phyloP scores from a whole-genome alignment of 2,113 vertebrate genomes.

The Cyphomyrus discorhynchus region DNA sequence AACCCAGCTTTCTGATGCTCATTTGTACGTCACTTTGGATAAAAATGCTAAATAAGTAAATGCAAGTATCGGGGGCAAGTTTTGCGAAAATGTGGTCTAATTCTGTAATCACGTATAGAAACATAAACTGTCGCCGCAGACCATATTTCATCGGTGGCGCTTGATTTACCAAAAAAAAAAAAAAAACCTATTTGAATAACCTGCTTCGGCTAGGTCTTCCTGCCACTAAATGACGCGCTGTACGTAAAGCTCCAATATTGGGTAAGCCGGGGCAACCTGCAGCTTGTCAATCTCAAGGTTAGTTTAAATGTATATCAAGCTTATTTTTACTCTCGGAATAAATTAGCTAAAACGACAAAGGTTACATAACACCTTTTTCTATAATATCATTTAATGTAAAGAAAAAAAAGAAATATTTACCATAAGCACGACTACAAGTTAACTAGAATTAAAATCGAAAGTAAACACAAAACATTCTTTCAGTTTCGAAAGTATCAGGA shows the following conservation, averaged over 20 bases:
- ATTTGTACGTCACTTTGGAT: not conserved
- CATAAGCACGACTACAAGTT: not conserved
- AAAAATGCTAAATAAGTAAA: not conserved
- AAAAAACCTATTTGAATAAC: not conserved
- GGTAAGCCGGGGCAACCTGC: not conserved
- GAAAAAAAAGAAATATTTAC: not conserved
- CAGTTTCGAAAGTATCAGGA: not conserved
- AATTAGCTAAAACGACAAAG: not conserved
- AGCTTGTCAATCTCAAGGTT: not conserved
- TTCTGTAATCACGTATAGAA: not conserved
- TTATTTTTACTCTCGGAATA: not conserved
- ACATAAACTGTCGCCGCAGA: not conserved
- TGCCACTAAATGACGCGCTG: not conserved
- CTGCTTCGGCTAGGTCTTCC: not conserved
- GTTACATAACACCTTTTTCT: not conserved
- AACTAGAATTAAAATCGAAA: not conserved
- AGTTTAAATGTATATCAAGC: not conserved
- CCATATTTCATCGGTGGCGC: not conserved
- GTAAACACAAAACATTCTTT: not conserved
- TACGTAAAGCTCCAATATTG: not conserved
- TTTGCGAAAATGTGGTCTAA: not conserved
- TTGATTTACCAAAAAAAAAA: not conserved
- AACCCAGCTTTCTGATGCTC: not conserved
- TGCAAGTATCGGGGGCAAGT: not conserved
- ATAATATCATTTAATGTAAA: not conserved